Evolutionary conservation across 2,888 invertebrate genomes (phyloP), one percentile per base, ranked within the genome.

Genomic region (Callinectes sapidus): DNA sequence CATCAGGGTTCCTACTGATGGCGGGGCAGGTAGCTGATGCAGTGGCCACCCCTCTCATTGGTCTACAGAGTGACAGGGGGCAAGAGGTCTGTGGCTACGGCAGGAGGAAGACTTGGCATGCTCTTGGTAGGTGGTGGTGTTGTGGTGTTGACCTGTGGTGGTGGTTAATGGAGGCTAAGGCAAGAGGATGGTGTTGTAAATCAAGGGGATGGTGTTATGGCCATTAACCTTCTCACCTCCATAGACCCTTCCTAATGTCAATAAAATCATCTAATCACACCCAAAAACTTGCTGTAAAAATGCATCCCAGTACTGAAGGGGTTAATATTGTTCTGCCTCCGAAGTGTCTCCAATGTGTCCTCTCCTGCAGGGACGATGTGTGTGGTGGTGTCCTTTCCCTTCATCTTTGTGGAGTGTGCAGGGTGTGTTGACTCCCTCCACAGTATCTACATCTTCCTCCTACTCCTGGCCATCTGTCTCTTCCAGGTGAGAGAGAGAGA

Each of bases 31-130:
- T 98, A 32, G 97, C 97, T 48, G 98, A 98, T 96, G 98, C 97
- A 32, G 89, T 98, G 93, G 97, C 97, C 32, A 98, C 98, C 39
- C 98, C 98, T 0, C 97, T 99, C 95, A 97, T 99, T 93, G 99
- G 99, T 8, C 96, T 97, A 94, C 96, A 98, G 95, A 98, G 98
- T 3, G 99, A 98, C 95, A 97, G 97, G 95, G 97, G 97, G 81
- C 97, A 97, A 95, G 96, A 97, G 95, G 97, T 97, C 94, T 96
- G 91, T n/a, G 81, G 39, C 61, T 98, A 98, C 96, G 98, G 98
- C 0, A 97, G 97, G 95, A 96, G 98, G 95, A 98, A 98, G 96
- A 96, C 97, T 1, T 98, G 98, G 98, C 98, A 99, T 96, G 96
- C 98, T 92, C 96, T 98, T 95, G 98, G 98, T 94, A 32, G 8